Base-by-base conservation (phyloP, 2,113 vertebrate genomes). In the Gambusia holbrooki region DNA sequence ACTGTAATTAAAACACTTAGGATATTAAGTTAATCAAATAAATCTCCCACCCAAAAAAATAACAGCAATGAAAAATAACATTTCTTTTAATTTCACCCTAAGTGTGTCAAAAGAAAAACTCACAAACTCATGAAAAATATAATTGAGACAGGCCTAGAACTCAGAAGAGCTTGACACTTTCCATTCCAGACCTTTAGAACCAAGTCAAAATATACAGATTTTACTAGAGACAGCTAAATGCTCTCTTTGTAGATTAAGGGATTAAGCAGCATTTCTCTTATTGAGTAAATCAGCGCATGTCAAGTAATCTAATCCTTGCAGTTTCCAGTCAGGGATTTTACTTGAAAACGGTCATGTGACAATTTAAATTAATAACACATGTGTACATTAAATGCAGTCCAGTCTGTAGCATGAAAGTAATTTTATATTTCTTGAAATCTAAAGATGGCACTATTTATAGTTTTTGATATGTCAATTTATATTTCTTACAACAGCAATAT, bases 201-300 rank as follows among this genome's bases (percentile, higher is more conserved):
- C 11, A 29, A 29, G 61, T 25, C 19, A 62, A 12, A 65, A 32
- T 25, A n/a, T 25, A 35, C 32, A n/a, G 32, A 25, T 25, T 37
- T 13, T 66, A 40, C 35, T 66, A 14, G 33, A 13, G 12, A 27
- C 64, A 66, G 25, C 65, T 66, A 12, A 66, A 37, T 17, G n/a
- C 35, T 42, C 35, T 42, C 35, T 66, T 42, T 7, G 64, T 66
- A 66, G 64, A 66, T 66, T 35, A 37, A 35, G 29, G 13, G 62
- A 66, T 40, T 37, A 66, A 66, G 64, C 64, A 37, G 19, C 64
- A 66, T 66, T 66, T 66, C n/a, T 66, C 35, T 37, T 42, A n/a
- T 42, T 66, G 65, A 42, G 65, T 66, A 42, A 27, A 14, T 66
- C 33, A 66, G 32, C 27, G 22, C 33, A 66, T 66, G 64, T 37